These are phyloP conservation scores for Pseudachorutes palmiensis DNA, from an alignment of 1,140 invertebrate species.

Conservation along the genomic window DNA sequence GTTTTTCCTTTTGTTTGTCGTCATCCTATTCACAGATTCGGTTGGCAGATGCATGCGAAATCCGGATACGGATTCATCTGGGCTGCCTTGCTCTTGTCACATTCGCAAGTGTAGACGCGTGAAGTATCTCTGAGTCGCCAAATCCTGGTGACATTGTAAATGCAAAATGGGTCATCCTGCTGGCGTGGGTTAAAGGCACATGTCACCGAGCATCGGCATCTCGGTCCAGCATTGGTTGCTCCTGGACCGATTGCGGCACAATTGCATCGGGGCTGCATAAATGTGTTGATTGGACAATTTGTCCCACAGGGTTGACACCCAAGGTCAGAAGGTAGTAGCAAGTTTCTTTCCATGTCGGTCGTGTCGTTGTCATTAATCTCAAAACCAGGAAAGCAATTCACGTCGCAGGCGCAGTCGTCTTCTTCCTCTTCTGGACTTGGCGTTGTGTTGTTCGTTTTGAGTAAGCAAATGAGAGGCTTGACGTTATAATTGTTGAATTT, in stretches of 20 bases:
- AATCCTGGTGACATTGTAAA: conserved; percentile 5
- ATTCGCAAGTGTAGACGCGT: background rate
- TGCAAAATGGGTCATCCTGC: background rate
- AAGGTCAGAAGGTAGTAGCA: background rate
- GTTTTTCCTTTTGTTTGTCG: background rate
- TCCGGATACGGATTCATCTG: background rate
- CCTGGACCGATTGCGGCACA: background rate
- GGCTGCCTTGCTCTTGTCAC: conserved; percentile 1
- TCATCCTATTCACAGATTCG: background rate
- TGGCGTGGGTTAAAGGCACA: background rate
- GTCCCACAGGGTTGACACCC: background rate
- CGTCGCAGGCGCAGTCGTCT: background rate
- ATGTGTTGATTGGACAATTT: background rate
- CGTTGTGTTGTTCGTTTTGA: background rate
- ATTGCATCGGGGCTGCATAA: background rate
- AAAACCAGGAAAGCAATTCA: background rate
- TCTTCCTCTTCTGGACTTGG: background rate
- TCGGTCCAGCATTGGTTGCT: background rate
- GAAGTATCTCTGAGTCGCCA: background rate
- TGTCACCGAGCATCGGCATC: background rate
- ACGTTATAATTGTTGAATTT: conserved; percentile 5
- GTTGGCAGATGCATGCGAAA: background rate
- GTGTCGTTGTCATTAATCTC: background rate
- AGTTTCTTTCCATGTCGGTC: background rate
- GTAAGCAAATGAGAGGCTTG: background rate